phyloP scores from a whole-genome alignment of 1,140 invertebrate species.

The Musca domestica region DNA sequence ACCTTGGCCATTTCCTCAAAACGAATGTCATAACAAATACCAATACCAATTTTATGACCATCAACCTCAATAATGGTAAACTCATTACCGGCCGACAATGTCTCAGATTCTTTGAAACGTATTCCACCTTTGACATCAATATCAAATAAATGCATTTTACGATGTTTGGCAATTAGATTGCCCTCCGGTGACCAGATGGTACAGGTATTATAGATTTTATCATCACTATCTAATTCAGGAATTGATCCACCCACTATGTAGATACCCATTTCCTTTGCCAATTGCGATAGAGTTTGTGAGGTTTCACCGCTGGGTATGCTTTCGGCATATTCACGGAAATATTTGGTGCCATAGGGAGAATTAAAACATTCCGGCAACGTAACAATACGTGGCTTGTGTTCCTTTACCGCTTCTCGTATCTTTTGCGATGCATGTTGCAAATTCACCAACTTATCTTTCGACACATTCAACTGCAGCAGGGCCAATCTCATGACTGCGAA shows the following conservation, averaged over 20 bases:
- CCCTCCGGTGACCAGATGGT: conserved; percentile 83
- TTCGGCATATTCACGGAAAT: conserved; percentile 75
- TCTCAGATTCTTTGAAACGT: conserved; percentile 89
- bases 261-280: conserved; percentile 75
- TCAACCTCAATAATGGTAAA: conserved; percentile 74
- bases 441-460: conserved; percentile 73
- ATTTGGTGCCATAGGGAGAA: conserved; percentile 84
- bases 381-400: conserved; percentile 73
- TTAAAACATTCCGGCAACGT: conserved; percentile 92
- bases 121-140: conserved; percentile 92
- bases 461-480: conserved; percentile 76
- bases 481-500: conserved; percentile 58
- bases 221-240: conserved; percentile 67
- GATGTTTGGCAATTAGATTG: conserved; percentile 69
- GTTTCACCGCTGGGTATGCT: conserved; percentile 75
- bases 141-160: conserved; percentile 93
- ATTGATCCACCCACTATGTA: conserved; percentile 88
- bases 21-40: conserved; percentile 92
- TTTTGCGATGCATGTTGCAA: conserved; percentile 68
- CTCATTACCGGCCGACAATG: conserved; percentile 71
- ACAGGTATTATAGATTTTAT: conserved; percentile 85
- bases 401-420: conserved; percentile 70
- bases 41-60: conserved; percentile 80
- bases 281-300: conserved; percentile 65
- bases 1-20: conserved; percentile 87